Conservation (phyloP, 2,113 vertebrate genomes). For the Lamprologus callipterus region DNA sequence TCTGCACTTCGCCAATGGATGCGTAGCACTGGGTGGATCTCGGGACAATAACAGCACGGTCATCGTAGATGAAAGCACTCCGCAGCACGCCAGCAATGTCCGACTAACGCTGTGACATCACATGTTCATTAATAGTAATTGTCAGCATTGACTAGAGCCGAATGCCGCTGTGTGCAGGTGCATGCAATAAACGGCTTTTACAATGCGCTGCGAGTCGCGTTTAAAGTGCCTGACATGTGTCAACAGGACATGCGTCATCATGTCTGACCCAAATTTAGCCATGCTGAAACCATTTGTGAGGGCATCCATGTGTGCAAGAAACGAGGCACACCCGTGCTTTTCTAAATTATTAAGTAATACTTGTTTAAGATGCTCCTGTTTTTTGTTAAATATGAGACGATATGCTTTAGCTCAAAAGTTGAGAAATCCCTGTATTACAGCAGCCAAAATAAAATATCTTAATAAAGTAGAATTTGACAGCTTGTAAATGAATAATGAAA, state of each 20-base stretch:
- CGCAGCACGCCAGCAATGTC: background rate
- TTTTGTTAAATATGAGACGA: background rate
- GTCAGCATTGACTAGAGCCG: background rate
- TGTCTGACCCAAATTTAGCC: constrained; percentile 6
- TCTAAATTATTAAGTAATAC: background rate
- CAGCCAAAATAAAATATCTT: background rate
- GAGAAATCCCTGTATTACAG: background rate
- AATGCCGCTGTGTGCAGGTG: constrained; percentile 3
- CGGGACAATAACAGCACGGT: background rate
- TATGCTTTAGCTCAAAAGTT: background rate
- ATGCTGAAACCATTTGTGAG: background rate
- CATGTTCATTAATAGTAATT: background rate
- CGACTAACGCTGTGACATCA: background rate
- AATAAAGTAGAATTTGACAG: background rate
- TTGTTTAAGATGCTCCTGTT: background rate
- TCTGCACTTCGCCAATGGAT: background rate
- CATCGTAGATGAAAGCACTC: background rate
- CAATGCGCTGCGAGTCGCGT: background rate
- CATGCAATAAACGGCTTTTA: constrained; percentile 9
- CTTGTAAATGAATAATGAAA: background rate
- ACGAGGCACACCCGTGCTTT: background rate
- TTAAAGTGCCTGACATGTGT: constrained; percentile 3
- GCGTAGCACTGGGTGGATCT: background rate
- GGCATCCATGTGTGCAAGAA: background rate
- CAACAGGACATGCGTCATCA: background rate